Percentiles rank a stretch among this genome's conserved stretches.
These are phyloP conservation scores for Hormaphis cornu DNA, from an alignment of 1,140 invertebrate species.

Conservation along the genomic window DNA sequence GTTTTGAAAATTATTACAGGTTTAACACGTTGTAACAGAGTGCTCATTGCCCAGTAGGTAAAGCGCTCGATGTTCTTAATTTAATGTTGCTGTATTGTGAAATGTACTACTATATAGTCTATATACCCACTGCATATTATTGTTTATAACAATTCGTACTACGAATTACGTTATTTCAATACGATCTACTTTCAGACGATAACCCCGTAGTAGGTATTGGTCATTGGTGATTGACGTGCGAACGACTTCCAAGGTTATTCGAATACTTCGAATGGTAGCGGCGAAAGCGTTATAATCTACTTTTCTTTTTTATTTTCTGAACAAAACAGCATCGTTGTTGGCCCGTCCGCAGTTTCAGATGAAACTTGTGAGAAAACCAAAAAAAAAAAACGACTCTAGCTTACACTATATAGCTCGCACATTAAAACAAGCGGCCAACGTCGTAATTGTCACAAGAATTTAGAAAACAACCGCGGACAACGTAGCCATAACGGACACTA, in stretches of 20 bases:
- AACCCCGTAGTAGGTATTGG: background rate
- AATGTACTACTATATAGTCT: no score
- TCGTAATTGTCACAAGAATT: no score
- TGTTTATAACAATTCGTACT: background rate
- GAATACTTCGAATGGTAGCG: no score
- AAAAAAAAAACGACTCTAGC: background rate
- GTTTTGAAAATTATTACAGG: no score
- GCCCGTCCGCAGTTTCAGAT: background rate
- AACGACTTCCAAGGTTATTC: background rate
- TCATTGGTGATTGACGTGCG: background rate
- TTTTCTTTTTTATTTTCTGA: constrained; percentile 15
- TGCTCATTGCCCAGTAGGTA: no score
- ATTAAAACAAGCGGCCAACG: background rate
- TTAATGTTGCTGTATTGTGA: no score
- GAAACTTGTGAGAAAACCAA: background rate
- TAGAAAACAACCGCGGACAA: no score
- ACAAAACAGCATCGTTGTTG: background rate
- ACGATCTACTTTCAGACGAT: constrained; percentile 24
- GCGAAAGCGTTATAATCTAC: constrained; percentile 7
- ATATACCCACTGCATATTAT: no score
- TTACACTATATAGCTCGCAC: background rate
- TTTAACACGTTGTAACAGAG: no score
- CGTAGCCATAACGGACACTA: no score
- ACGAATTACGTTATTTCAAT: background rate
- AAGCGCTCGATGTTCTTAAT: no score